A percentile compares a stretch with the other conserved stretches of the same genome.
phyloP scores from a whole-genome alignment of 2,888 invertebrate genomes.

The Tipula vernalis region DNA sequence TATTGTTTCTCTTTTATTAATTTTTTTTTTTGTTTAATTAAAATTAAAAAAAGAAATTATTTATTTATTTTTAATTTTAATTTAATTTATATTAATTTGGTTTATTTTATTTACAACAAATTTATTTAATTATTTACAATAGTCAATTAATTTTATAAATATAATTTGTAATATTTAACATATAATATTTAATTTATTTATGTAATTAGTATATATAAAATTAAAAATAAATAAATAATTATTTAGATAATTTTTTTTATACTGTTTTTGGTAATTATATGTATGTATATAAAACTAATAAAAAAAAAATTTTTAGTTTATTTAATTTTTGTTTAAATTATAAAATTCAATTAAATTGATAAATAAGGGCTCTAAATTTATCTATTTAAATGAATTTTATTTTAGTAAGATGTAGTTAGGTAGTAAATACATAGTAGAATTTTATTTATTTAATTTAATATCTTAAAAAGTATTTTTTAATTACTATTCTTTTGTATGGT shows the following conservation, averaged over 20 bases:
- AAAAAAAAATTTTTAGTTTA: neutral
- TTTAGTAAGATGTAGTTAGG: neutral
- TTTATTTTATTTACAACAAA: neutral
- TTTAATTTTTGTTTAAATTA: neutral
- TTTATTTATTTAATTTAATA: neutral
- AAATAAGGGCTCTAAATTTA: constrained; percentile 34
- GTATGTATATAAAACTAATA: no score
- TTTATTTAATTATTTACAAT: neutral
- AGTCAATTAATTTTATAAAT: neutral
- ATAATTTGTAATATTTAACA: neutral
- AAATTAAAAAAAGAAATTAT: neutral
- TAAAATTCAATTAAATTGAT: constrained; percentile 29
- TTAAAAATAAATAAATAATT: neutral
- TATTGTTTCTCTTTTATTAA: neutral
- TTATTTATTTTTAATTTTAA: neutral
- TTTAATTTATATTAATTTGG: neutral
- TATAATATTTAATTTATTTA: neutral
- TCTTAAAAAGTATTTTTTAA: neutral
- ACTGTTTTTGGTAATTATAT: neutral
- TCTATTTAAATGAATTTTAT: constrained; percentile 29
- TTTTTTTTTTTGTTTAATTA: neutral
- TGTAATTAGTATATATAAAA: neutral
- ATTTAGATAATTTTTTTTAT: neutral
- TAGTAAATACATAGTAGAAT: no score
- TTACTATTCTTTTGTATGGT: neutral